Evolutionary conservation across 2,113 vertebrate genomes (phyloP), one percentile per base, ranked within the genome.

Genomic region (Hippocampus comes): DNA sequence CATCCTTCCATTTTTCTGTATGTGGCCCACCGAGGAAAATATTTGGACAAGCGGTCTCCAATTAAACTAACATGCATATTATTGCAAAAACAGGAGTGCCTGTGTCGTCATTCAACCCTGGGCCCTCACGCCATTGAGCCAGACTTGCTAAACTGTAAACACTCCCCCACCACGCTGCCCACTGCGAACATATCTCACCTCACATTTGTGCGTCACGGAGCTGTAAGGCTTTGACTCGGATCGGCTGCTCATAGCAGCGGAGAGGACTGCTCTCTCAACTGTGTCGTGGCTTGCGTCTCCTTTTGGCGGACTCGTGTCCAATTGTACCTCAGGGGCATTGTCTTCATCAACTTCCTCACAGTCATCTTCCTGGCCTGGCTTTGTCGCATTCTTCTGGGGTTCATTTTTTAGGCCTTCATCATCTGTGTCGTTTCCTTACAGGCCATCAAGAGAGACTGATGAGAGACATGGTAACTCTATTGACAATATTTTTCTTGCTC

Each of bases 151-250:
- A 55, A 55, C 9, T 6, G 10, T 34, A 17, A 38, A 27, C 12
- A 27, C 15, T 63, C 27, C 9, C 18, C 23, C 15, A 67, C n/a
- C 27, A 4, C 53, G 18, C 43, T 53, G 56, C n/a, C 21, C 14
- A 41, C 25, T 64, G 25, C 6, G 23, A 12, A 27, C 25, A 10
- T 18, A 2, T 63, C 93, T 92, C 85, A 99, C 97, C 95, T 96
- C 94, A 0, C 97, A 98, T 88, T 95, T 95, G 91, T 99, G 97
- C 0, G 94, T 98, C 87, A 97, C 87, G 0, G 97, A 97, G 84
- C 97, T 95, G 0, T 99, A 99, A 7, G 94, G 92, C 78, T 96
- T 95, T 0, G 97, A 96, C 85, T 99, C 97, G 0, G 92, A 96
- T 34, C 97, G 90, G 86, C 93, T 94, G 2, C 92, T 92, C 68